Percentiles rank a stretch among this genome's conserved stretches.
phyloP scores from a whole-genome alignment of 2,797 vertebrate genomes.

The Paratrypauchen microcephalus region DNA sequence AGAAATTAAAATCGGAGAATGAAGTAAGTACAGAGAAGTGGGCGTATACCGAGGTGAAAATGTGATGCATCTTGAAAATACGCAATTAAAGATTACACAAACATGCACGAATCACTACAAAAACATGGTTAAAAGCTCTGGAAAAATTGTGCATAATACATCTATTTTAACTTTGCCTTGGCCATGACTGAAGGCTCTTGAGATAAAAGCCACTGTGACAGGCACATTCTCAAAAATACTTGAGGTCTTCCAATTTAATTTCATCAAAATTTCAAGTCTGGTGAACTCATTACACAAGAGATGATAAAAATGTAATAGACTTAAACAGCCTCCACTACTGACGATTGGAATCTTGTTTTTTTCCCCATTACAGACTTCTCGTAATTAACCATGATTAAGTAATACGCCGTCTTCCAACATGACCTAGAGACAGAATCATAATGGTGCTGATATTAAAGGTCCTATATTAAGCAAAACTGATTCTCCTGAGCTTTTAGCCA shows the following conservation, averaged over 20 bases:
- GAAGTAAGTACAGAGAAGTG: no score
- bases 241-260: not conserved
- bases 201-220: not conserved
- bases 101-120: no score
- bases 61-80: no score
- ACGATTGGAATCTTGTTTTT: constrained; percentile 22
- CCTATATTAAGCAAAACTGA: no score
- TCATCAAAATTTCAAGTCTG: not conserved
- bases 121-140: no score
- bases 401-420: constrained; percentile 26
- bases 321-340: constrained; percentile 12
- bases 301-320: constrained; percentile 10
- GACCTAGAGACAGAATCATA: constrained; percentile 38
- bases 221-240: not conserved
- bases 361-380: constrained; percentile 17
- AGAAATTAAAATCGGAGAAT: no score
- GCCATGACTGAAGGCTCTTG: not conserved
- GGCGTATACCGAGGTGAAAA: no score
- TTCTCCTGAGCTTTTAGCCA: no score
- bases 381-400: constrained; percentile 42
- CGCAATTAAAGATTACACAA: no score
- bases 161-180: not conserved
- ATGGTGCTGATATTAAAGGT: constrained; percentile 36
- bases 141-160: no score
- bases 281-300: constrained; percentile 6